A percentile compares a stretch with the other conserved stretches of the same genome.
Evolutionary conservation across 2,797 vertebrate genomes (phyloP).

Genomic region (Holocentrus rufus): DNA sequence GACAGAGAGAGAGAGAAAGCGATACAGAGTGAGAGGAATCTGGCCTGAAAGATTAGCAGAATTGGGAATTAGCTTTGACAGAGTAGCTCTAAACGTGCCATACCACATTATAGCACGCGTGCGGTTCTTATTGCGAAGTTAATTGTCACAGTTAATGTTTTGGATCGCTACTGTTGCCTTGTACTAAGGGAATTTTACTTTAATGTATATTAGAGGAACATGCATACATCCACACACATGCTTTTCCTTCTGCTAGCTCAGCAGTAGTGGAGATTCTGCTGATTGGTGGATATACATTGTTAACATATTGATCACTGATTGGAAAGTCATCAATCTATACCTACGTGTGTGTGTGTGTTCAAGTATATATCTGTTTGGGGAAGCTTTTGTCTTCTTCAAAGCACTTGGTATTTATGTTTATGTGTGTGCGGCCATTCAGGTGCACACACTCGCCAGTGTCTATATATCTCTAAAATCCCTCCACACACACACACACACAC

Average conservation of each 20-base stretch:
- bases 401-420: conserved; percentile 10
- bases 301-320: conserved; percentile 1
- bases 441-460: not conserved
- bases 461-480: conserved; percentile 48
- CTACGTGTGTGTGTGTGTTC: not conserved
- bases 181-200: not conserved
- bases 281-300: not conserved
- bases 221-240: conserved; percentile 8
- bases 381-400: not conserved
- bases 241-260: conserved; percentile 1
- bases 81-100: conserved; percentile 35
- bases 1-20: not conserved
- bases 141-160: conserved; percentile 11
- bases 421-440: not conserved
- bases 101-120: conserved; percentile 15
- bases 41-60: conserved; percentile 58
- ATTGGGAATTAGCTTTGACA: conserved; percentile 59
- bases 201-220: conserved; percentile 2
- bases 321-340: not conserved
- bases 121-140: not conserved
- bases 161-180: not conserved
- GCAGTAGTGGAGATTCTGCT: not conserved
- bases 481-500: conserved; percentile 25
- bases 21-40: conserved; percentile 38
- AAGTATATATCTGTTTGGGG: not conserved